Base-by-base conservation (phyloP, 2,797 vertebrate species). In the Channa striata region DNA sequence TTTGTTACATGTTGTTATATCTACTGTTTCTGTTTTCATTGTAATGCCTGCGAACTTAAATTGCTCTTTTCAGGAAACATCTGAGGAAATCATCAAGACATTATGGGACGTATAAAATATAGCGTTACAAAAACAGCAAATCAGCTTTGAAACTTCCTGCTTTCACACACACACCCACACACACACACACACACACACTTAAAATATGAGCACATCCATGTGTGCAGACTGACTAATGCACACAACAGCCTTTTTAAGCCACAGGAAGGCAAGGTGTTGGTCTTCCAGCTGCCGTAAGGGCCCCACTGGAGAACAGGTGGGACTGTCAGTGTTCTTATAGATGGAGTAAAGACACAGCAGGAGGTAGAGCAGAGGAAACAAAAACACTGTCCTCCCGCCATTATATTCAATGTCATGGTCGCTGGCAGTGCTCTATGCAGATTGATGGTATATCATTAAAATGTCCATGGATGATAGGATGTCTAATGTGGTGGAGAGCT, bases 231-330 rank as follows among this genome's bases (percentile, higher is more conserved):
- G 76, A 81, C 77, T 71, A 68, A 86, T 73, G 71, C 46, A 84
- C 67, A 80, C 67, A 68, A 70, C 73, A 74, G 84, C 59, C 87
- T 90, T 33, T 83, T 90, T 89, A 88, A 86, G 72, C 81, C 78
- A 64, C 74, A 76, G 83, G 80, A 82, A 82, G 76, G 48, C 56
- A 74, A 89, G 80, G 77, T 85, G 83, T 75, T 61, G 81, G 77
- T 84, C 60, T 37, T 82, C 78, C 86, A 86, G 88, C 85, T 87
- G 87, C 66, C 83, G 54, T 36, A 46, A 48, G 75, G 78, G 74
- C 77, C 62, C 58, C 66, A 59, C 57, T 43, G 44, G 44, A 74
- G 70, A 92, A 68, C 90, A 93, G 91, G 91, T 93, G 91, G 69
- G 82, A 78, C 74, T 87, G 80, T 82, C 86, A 81, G 63, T 62